phyloP scores from a whole-genome alignment of 2,113 vertebrate species.

The Nettapus auritus region DNA sequence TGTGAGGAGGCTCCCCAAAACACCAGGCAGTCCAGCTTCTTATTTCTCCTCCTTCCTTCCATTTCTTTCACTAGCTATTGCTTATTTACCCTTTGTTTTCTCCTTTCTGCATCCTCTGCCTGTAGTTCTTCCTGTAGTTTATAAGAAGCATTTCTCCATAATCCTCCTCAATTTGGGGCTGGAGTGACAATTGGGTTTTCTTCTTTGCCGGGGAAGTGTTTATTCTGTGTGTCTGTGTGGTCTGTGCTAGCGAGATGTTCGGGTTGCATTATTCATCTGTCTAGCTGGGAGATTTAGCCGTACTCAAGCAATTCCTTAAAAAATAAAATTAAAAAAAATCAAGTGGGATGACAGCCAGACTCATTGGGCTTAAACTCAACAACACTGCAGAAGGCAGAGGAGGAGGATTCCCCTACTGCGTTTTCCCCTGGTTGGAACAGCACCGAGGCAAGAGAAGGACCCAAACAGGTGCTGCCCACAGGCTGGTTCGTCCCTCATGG shows the following conservation, averaged over 20 bases:
- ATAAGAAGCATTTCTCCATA: neutral
- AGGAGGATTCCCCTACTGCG: neutral
- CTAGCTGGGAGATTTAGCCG: neutral
- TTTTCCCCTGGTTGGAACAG: neutral
- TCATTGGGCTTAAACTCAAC: neutral
- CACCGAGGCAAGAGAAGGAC: neutral
- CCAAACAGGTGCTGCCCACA: fast-evolving
- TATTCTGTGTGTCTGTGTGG: neutral
- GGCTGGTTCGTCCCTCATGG: no score
- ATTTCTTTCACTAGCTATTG: neutral
- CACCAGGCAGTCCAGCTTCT: neutral
- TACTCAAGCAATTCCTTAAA: neutral
- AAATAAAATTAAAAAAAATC: neutral
- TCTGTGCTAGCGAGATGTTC: neutral
- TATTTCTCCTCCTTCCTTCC: neutral
- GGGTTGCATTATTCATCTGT: neutral
- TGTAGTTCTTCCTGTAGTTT: neutral
- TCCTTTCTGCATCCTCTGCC: neutral
- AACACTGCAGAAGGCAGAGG: neutral
- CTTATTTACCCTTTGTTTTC: neutral
- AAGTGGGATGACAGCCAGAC: neutral
- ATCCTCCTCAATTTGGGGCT: neutral
- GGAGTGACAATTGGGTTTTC: neutral
- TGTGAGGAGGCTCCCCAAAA: neutral
- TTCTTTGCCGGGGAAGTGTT: neutral